Evolutionary conservation across 2,113 vertebrate species (phyloP), one percentile per base, ranked within the genome.

Genomic region (Etheostoma spectabile): DNA sequence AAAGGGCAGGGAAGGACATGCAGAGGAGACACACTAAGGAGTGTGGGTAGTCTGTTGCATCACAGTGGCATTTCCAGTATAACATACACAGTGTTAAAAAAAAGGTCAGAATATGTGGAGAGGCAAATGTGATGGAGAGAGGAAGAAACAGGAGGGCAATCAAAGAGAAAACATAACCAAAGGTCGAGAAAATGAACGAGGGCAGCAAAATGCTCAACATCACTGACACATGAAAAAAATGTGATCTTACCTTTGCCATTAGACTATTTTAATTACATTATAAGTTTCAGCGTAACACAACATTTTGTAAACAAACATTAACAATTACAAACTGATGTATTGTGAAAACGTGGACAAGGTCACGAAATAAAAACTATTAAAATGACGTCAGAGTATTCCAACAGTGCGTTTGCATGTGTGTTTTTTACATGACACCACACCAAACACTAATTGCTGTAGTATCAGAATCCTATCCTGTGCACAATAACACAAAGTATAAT

Each of bases 1-100:
- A 30, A 63, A 64, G 64, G 48, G 24, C 51, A 83, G 57, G 2
- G 35, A 86, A 84, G 78, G 85, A 45, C 72, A 76, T 13, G 10
- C 48, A 77, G 60, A 73, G 24, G 68, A 83, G 79, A 78, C 61
- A 55, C 57, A 46, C 70, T 85, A 4, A 30, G 30, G 30, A 30
- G 30, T 3, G 30, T 3, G 38, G n/a, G n/a, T 48, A 63, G 64
- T 30, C 22, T 56, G 63, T 65, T 59, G 48, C 63, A 53, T 38
- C 52, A 48, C 33, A 57, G 73, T 63, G 22, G 67, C 68, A 80
- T 82, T 70, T 82, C 13, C 21, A 46, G 49, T n/a, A 38, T 61
- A 65, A 69, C 63, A 63, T 52, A 35, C n/a, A 21, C 7, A 22
- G 51, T 11, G 18, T n/a, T 46, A 27, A 51, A 82, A 65, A 75